Conservation (phyloP, 2,797 vertebrate genomes). For the Leptodactylus fallax region DNA sequence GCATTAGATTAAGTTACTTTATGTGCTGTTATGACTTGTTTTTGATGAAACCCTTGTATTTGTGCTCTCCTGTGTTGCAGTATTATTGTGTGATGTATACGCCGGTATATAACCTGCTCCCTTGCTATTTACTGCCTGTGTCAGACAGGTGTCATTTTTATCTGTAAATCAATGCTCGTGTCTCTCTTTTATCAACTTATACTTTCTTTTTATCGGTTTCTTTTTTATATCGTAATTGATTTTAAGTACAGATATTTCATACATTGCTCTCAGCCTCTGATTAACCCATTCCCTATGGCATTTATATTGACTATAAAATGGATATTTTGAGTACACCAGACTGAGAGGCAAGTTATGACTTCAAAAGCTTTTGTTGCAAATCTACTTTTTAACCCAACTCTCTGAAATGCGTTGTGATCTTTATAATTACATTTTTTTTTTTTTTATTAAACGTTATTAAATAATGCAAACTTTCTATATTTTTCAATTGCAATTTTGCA, state of each 20-base stretch:
- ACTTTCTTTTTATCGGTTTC: constrained; percentile 62
- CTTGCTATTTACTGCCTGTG: constrained; percentile 53
- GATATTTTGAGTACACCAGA: constrained; percentile 15
- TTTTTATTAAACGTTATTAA: constrained; percentile 4
- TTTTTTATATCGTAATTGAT: constrained; percentile 58
- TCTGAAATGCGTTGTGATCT: background rate
- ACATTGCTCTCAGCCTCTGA: constrained; percentile 22
- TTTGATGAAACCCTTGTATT: constrained; percentile 26
- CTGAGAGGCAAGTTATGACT: background rate
- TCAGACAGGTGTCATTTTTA: constrained; percentile 65
- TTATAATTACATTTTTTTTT: background rate
- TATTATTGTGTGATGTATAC: constrained; percentile 37
- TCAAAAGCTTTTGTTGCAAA: background rate
- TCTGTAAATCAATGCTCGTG: constrained; percentile 66
- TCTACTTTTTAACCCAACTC: background rate
- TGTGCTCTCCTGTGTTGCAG: constrained; percentile 17
- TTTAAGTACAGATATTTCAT: constrained; percentile 54
- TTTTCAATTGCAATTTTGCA: background rate
- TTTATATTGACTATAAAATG: constrained; percentile 26
- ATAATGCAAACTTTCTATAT: background rate
- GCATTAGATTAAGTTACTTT: constrained; percentile 40
- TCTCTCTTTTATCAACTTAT: constrained; percentile 49
- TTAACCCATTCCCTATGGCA: constrained; percentile 50
- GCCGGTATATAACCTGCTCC: constrained; percentile 34
- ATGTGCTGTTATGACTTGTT: constrained; percentile 46